Percentiles rank a stretch among this genome's conserved stretches.
These are phyloP conservation scores for Sorex fumeus DNA, from an alignment of 2,113 vertebrate genomes.

Conservation along the genomic window DNA sequence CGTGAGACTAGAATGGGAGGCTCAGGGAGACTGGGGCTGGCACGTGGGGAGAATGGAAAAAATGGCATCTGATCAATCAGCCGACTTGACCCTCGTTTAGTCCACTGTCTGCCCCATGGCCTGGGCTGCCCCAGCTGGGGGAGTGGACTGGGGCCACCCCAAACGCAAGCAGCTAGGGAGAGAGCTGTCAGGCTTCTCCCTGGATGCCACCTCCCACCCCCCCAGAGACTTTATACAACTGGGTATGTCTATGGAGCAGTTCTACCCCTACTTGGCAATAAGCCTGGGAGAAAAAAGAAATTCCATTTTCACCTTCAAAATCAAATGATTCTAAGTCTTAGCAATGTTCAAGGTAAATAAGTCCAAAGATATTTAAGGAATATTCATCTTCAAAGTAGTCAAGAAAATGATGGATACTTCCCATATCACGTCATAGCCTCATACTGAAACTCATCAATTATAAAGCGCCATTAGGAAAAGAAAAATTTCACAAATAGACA, in stretches of 20 bases:
- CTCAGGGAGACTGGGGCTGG: too few species aligned
- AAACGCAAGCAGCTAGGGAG: too few species aligned
- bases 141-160: too few species aligned
- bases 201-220: too few species aligned
- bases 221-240: too few species aligned
- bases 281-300: background rate
- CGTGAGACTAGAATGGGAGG: too few species aligned
- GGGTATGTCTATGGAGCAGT: background rate
- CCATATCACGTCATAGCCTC: background rate
- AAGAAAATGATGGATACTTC: background rate
- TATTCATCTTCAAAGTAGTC: background rate
- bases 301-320: slow-evolving; percentile 6
- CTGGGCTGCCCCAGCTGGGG: too few species aligned
- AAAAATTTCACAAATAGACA: background rate
- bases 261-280: background rate
- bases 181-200: too few species aligned
- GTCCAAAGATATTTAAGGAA: background rate
- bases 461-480: background rate
- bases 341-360: background rate
- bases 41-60: too few species aligned
- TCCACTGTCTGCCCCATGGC: too few species aligned
- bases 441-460: background rate
- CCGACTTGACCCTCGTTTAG: too few species aligned
- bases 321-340: background rate
- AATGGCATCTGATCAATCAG: too few species aligned